A percentile compares a stretch with the other conserved stretches of the same genome.
phyloP scores from a whole-genome alignment of 2,797 vertebrate species.

The Channa striata region DNA sequence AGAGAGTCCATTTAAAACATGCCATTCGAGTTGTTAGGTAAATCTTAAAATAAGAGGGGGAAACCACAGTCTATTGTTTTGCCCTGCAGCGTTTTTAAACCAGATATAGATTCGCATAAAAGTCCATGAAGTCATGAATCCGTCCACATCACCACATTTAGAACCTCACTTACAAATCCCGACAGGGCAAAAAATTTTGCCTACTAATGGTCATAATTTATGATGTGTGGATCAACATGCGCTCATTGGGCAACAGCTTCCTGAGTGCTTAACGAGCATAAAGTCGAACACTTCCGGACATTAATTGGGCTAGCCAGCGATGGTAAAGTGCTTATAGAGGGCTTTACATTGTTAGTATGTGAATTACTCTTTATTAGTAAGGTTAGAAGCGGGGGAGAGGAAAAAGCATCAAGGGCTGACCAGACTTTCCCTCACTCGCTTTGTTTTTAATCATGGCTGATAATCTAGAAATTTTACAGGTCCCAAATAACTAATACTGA shows the following conservation, averaged over 20 bases:
- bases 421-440: conserved; percentile 52
- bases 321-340: conserved; percentile 79
- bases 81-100: conserved; percentile 58
- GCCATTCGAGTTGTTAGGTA: conserved; percentile 61
- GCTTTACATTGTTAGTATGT: conserved; percentile 78
- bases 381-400: conserved; percentile 68
- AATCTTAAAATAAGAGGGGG: conserved; percentile 62
- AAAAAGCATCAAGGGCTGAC: conserved; percentile 49
- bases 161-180: conserved; percentile 76
- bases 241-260: conserved; percentile 82
- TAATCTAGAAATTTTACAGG: conserved; percentile 70
- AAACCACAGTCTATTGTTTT: conserved; percentile 69
- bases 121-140: conserved; percentile 74
- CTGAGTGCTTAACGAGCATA: conserved; percentile 84
- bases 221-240: conserved; percentile 83
- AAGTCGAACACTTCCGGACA: conserved; percentile 83
- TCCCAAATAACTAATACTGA: conserved; percentile 64
- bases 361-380: conserved; percentile 81
- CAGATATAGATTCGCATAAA: conserved; percentile 66
- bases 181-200: conserved; percentile 75
- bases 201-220: conserved; percentile 84
- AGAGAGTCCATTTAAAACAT: conserved; percentile 49
- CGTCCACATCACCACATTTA: conserved; percentile 81
- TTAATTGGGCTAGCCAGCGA: conserved; percentile 79
- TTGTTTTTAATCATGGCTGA: conserved; percentile 76